A percentile compares a stretch with the other conserved stretches of the same genome.
Evolutionary conservation across 1,140 invertebrate species (phyloP).

Genomic region (Procambarus clarkii): DNA sequence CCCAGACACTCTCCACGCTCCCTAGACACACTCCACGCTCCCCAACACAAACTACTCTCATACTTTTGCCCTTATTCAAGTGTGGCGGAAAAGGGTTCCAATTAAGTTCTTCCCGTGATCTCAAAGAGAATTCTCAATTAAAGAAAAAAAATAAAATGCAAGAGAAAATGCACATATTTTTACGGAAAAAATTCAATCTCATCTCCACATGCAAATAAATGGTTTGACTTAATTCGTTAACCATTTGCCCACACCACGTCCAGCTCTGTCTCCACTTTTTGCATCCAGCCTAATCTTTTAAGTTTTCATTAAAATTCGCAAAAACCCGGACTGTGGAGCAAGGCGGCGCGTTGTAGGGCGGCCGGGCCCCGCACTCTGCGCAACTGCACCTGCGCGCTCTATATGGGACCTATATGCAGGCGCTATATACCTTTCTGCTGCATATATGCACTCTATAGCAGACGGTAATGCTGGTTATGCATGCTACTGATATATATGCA

Average conservation of each 20-base stretch:
- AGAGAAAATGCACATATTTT: neutral
- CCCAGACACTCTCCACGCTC: no score
- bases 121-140: neutral
- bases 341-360: neutral
- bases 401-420: no score
- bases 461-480: no score
- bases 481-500: no score
- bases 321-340: neutral
- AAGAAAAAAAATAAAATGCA: neutral
- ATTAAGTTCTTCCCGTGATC: neutral
- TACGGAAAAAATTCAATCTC: neutral
- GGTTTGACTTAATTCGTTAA: constrained; percentile 3
- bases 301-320: neutral
- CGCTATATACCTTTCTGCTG: no score
- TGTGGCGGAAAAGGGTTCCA: no score
- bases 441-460: no score
- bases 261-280: neutral
- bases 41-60: no score
- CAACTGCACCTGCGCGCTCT: no score
- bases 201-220: neutral
- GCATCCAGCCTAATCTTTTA: neutral
- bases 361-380: neutral
- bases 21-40: no score
- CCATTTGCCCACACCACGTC: neutral
- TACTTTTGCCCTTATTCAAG: no score